Evolutionary conservation across 2,797 vertebrate genomes (phyloP), one percentile per base, ranked within the genome.

Genomic region (Bradypodion pumilum): DNA sequence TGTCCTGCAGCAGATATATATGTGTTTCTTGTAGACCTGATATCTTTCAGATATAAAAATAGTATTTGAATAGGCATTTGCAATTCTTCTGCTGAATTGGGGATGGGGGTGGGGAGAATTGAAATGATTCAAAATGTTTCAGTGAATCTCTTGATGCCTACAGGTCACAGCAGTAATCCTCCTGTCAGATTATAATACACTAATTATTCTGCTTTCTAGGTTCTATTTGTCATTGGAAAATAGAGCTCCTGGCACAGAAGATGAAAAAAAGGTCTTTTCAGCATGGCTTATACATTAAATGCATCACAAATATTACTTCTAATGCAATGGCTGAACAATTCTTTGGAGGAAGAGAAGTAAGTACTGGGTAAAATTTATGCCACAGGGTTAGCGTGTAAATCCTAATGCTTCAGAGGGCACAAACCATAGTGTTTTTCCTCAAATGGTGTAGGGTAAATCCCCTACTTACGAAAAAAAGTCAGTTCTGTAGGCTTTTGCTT

Each of bases 141-240:
- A 62, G 5, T 62, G 82, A 83, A 74, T 56, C 70, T 35, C 27
- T 83, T 82, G 40, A n/a, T 69, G 25, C 8, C 3, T 62, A 4
- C 60, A 81, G 25, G 74, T 83, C 42, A 83, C 9, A 83, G 60
- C 13, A 44, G 7, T 72, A 83, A 87, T 44, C 35, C 68, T 46
- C 63, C 13, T 81, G 2, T 16, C 66, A 86, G 42, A 74, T 42
- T 35, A 81, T 78, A 15, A 83, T 79, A 46, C 27, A 42, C 49
- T 82, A 85, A 79, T 89, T 86, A 60, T 91, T 90, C 70, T 88
- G 66, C 77, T 89, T 78, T 81, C 25, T 63, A 80, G n/a, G 75
- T 15, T 70, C 27, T 79, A 27, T 74, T 84, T 88, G 86, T 2
- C 1, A 2, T 32, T 75, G 29, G 27, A 76, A 85, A 88, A 80